Evolutionary conservation across 2,797 vertebrate genomes (phyloP), one percentile per base, ranked within the genome.

Genomic region (Hephaestus fuliginosus): DNA sequence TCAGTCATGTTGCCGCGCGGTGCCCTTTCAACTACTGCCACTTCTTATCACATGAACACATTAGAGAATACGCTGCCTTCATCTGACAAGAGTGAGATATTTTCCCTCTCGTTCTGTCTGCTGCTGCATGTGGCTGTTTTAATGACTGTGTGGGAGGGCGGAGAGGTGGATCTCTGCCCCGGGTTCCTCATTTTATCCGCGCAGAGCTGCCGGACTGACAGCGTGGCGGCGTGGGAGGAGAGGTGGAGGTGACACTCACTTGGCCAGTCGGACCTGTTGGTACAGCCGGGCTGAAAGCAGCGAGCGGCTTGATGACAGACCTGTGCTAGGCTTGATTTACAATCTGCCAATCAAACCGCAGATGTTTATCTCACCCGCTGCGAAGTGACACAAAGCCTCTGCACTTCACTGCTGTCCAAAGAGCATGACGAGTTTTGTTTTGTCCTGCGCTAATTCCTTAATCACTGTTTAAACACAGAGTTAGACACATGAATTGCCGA

Each of bases 131-230:
- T 63, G 73, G 73, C 77, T 51, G 70, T 79, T 85, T 88, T 91
- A 93, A 93, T 91, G 88, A 89, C 76, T 82, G 91, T 36, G 94
- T 89, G 88, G 92, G 92, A 80, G 85, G 79, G 68, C 20, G 44
- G 78, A 60, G 82, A 86, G 86, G 68, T 22, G 70, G 76, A 80
- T 77, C 80, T 85, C 64, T 77, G 77, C 83, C 74, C 77, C 33
- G 49, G 55, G 18, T 65, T 72, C 82, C 81, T 85, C 57, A 39
- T 79, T 83, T 88, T 75, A 25, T 55, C 51, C n/a, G 22, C 73
- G 25, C 55, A 73, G 69, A 88, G 61, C 49, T 56, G 25, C 75
- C 5, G 25, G 60, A 57, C 71, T 75, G 75, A 64, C 44, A 48
- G 41, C 49, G 28, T 69, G n/a, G 70, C 61, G 52, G 85, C 71